Base-by-base conservation (phyloP, 1,140 invertebrate genomes). In the Arion vulgaris region DNA sequence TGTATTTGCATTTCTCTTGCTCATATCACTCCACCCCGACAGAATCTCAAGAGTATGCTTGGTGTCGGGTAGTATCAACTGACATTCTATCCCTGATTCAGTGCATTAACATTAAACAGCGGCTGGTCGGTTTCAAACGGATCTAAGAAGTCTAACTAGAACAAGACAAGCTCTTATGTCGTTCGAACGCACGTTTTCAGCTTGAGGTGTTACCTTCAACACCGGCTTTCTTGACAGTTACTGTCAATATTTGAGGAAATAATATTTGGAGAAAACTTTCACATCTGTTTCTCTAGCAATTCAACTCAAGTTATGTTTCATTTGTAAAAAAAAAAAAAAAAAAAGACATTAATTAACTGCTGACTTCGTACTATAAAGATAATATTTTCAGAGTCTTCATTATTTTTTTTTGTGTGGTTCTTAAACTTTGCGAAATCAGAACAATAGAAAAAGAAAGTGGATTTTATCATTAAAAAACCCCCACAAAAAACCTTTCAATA, bases 51-150 rank as follows among this genome's bases (percentile, higher is more conserved):
- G 51, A 66, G n/a, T 9, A 0, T 4, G 17, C 5, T 34, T 17
- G 2, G 62, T 66, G 62, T 66, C 62, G n/a, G 62, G n/a, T 32
- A 13, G 62, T 66, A 66, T 66, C 62, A 28, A 66, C 28, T 28
- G 62, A 66, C 28, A 66, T 66, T 32, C 62, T 32, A 66, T 34
- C 62, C 62, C 7, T 7, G n/a, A 66, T 66, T 66, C 62, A 32
- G 62, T 66, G 62, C 62, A 66, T 66, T 66, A 66, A 66, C 62
- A 32, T 66, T 66, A 66, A 66, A 66, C 62, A 66, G 28, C 62
- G 28, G 62, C 62, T 66, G 5, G 62, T 32, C 62, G 1, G 28
- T 28, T 32, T 66, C 62, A 66, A 11, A 66, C 0, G 11, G 17
- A 34, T 2, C 4, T 5, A 66, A 66, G 62, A 66, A 28, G 28